Evolutionary conservation across 2,797 vertebrate species (phyloP), one percentile per base, ranked within the genome.

Genomic region (Heteromormyrus szaboi): DNA sequence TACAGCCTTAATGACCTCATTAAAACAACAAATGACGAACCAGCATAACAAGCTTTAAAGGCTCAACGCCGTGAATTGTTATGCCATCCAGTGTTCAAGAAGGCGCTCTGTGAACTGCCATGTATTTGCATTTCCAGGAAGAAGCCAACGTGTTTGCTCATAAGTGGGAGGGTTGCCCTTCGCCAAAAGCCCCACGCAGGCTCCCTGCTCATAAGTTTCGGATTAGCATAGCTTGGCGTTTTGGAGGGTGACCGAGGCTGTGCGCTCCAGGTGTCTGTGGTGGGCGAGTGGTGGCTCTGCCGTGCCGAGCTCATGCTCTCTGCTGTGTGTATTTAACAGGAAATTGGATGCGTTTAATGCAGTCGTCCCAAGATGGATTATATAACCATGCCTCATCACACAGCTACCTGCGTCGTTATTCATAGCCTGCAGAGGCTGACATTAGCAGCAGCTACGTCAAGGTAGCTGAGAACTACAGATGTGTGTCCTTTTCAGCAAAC

Each of bases 311-410:
- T 14, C 22, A 84, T 59, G 56, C 88, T 88, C 88, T 90, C 85
- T 81, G 50, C 87, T 89, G 84, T 68, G 88, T 83, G 84, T 89
- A 81, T 91, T 85, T 86, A 87, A 22, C 83, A 59, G 14, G n/a
- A 88, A 89, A 89, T 50, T 53, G 89, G 41, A 84, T 89, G 53
- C 25, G 87, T 51, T 62, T 91, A 90, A 89, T 86, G 86, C 90
- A 89, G 87, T 87, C 53, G 44, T 41, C 62, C 89, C 89, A 56
- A 54, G 88, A 89, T 68, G 48, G 72, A 72, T 85, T 81, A 92
- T 90, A 88, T 92, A 93, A 92, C 76, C 48, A 3, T 3, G 12
- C 48, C 90, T 91, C 90, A 91, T 88, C 46, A 50, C 88, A 29
- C 85, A 86, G 46, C 87, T 84, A 53, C 85, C 88, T 54, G 53